A percentile compares a stretch with the other conserved stretches of the same genome.
phyloP scores from a whole-genome alignment of 2,888 invertebrate species.

The Andrena hattorfiana region DNA sequence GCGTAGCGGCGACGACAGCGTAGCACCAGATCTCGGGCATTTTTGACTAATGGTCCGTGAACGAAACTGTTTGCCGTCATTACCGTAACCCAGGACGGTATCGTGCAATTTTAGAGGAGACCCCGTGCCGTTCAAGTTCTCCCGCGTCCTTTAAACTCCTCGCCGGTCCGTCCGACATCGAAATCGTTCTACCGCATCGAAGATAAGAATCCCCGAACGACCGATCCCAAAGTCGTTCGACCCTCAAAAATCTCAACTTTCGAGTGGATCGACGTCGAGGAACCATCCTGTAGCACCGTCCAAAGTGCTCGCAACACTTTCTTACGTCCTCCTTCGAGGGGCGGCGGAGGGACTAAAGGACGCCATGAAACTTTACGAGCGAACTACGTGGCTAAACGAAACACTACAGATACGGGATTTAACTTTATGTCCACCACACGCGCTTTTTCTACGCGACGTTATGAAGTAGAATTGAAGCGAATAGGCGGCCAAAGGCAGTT shows the following conservation, averaged over 20 bases:
- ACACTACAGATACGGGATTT: slow-evolving; percentile 60
- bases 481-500: not conserved
- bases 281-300: slow-evolving; percentile 52
- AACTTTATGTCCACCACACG: slow-evolving; percentile 45
- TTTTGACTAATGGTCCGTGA: slow-evolving; percentile 83
- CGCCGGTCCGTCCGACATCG: slow-evolving; percentile 59
- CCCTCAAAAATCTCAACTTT: slow-evolving; percentile 73
- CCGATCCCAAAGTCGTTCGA: slow-evolving; percentile 68
- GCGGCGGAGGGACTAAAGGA: slow-evolving; percentile 33
- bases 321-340: slow-evolving; percentile 47
- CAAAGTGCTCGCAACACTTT: slow-evolving; percentile 69
- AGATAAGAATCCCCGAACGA: slow-evolving; percentile 75
- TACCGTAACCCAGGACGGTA: slow-evolving; percentile 74
- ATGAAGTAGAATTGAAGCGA: slow-evolving; percentile 17
- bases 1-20: slow-evolving; percentile 52
- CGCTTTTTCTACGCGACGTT: slow-evolving; percentile 24
- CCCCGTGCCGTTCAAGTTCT: slow-evolving; percentile 55
- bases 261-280: slow-evolving; percentile 68
- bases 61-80: slow-evolving; percentile 79
- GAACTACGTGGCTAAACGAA: slow-evolving; percentile 66
- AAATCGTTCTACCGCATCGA: slow-evolving; percentile 69
- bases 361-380: slow-evolving; percentile 68
- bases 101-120: slow-evolving; percentile 70
- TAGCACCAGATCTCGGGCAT: slow-evolving; percentile 60
- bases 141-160: slow-evolving; percentile 52